A percentile compares a stretch with the other conserved stretches of the same genome.
These are phyloP conservation scores for Etheostoma cragini DNA, from an alignment of 2,113 vertebrate species.

Conservation along the genomic window DNA sequence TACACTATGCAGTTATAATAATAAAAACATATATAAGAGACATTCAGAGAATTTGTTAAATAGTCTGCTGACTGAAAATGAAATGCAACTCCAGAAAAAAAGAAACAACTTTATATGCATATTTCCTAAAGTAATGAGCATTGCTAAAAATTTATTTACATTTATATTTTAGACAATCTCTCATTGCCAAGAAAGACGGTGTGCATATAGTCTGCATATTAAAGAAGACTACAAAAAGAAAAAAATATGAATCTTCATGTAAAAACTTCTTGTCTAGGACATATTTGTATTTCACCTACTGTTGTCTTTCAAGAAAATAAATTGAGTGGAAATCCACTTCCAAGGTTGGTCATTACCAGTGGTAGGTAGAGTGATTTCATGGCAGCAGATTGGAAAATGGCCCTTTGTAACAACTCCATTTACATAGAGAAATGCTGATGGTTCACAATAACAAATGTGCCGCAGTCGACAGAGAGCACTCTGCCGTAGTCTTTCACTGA, in stretches of 20 bases:
- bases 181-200: slow-evolving; percentile 42
- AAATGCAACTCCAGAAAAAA: slow-evolving; percentile 18
- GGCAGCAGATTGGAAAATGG: slow-evolving; percentile 95
- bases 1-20: slow-evolving; percentile 10
- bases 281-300: slow-evolving; percentile 55
- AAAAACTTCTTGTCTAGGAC: slow-evolving; percentile 55
- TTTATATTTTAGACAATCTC: slow-evolving; percentile 53
- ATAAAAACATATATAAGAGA: neutral
- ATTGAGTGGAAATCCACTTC: slow-evolving; percentile 79
- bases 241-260: slow-evolving; percentile 42
- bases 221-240: slow-evolving; percentile 27
- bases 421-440: slow-evolving; percentile 99
- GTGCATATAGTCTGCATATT: slow-evolving; percentile 35
- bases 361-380: slow-evolving; percentile 91
- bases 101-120: neutral
- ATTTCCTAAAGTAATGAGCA: slow-evolving; percentile 35
- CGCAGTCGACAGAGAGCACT: slow-evolving; percentile 89
- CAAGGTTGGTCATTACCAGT: slow-evolving; percentile 81
- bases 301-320: slow-evolving; percentile 78
- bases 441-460: slow-evolving; percentile 90
- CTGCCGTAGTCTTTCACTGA: slow-evolving; percentile 93
- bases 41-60: neutral
- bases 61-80: slow-evolving; percentile 30
- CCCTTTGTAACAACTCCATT: slow-evolving; percentile 93
- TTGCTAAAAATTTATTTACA: slow-evolving; percentile 17